Percentiles rank a stretch among this genome's conserved stretches.
Evolutionary conservation across 2,113 vertebrate species (phyloP).

Genomic region (Cyrtonyx montezumae): DNA sequence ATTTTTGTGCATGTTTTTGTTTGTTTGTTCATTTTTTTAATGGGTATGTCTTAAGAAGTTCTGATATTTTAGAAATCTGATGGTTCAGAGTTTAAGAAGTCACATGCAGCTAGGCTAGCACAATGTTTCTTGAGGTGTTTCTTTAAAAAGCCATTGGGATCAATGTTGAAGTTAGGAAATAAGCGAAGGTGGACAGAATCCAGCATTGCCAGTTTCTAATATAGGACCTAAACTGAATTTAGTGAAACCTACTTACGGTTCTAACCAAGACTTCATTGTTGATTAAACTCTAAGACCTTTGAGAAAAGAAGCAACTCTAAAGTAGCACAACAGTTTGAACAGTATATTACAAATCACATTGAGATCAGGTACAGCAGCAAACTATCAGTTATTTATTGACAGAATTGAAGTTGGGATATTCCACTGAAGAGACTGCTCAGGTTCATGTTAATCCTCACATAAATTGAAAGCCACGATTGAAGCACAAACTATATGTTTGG

Average conservation of each 20-base stretch:
- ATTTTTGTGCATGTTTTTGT: too few species aligned
- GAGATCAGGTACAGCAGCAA: conserved; percentile 63
- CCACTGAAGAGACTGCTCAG: background rate
- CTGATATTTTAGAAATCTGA: too few species aligned
- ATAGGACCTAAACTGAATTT: background rate
- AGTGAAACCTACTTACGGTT: background rate
- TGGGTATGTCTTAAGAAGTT: background rate
- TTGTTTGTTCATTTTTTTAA: background rate
- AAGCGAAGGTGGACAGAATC: background rate
- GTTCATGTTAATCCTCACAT: conserved; percentile 27
- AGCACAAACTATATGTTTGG: conserved; percentile 53
- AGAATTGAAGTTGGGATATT: conserved; percentile 22
- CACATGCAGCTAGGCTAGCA: background rate
- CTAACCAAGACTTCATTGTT: conserved; percentile 4
- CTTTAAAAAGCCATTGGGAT: background rate
- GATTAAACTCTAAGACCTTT: conserved; percentile 36
- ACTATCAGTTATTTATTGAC: conserved; percentile 9
- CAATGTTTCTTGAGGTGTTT: background rate
- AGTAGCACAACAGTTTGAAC: conserved; percentile 37
- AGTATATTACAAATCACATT: conserved; percentile 30
- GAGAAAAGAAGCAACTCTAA: conserved; percentile 20
- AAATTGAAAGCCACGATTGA: conserved; percentile 47
- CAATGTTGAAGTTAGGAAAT: background rate
- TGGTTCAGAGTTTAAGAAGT: background rate
- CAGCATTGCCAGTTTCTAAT: background rate